These are phyloP conservation scores for Dromococcyx pavoninus DNA, from an alignment of 2,797 vertebrate genomes.

Conservation along the genomic window DNA sequence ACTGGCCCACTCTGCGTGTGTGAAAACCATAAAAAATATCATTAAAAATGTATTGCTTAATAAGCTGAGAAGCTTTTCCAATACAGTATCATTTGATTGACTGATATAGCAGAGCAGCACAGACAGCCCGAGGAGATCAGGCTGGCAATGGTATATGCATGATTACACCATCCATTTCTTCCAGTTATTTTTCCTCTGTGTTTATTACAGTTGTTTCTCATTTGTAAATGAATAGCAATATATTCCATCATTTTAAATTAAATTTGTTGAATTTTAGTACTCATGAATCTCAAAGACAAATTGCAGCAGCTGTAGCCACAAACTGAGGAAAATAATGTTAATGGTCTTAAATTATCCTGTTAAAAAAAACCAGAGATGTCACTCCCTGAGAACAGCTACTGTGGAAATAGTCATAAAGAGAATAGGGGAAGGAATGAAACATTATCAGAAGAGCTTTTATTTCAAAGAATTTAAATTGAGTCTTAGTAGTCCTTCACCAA, in stretches of 20 bases:
- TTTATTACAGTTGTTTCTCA: conserved; percentile 18
- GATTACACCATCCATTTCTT: conserved; percentile 47
- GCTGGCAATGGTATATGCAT: neutral
- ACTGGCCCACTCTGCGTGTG: neutral
- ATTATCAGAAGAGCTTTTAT: neutral
- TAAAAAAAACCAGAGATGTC: neutral
- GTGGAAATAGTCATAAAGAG: neutral
- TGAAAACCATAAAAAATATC: neutral
- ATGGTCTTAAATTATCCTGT: neutral
- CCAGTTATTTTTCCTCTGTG: conserved; percentile 12
- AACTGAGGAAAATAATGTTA: neutral
- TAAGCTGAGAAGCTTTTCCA: conserved; percentile 11
- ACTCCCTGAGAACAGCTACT: neutral
- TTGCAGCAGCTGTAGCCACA: conserved; percentile 3
- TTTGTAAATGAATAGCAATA: conserved; percentile 44
- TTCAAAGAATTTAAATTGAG: neutral
- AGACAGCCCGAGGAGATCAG: conserved; percentile 34
- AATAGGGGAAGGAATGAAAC: neutral
- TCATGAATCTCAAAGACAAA: conserved; percentile 30
- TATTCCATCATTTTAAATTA: conserved; percentile 67
- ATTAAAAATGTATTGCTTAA: conserved; percentile 43
- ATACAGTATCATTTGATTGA: conserved; percentile 26
- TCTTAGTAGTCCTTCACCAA: neutral
- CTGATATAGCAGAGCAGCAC: neutral
- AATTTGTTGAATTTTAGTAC: conserved; percentile 54